Conservation (phyloP, 2,113 vertebrate genomes). For the Dromiciops gliroides region DNA sequence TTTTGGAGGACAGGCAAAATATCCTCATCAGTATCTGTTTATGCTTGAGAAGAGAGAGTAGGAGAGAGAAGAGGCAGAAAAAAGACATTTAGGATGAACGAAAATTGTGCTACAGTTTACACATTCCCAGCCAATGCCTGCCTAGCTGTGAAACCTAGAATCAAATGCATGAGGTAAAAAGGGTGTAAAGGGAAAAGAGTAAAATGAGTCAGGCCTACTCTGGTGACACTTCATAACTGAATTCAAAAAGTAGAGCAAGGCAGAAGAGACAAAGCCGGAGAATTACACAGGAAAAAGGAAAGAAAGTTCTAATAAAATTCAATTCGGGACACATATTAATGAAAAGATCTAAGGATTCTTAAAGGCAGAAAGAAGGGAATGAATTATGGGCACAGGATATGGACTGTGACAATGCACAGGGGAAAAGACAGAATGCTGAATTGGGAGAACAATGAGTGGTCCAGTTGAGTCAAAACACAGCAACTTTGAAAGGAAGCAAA, state of each 20-base stretch:
- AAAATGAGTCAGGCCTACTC: not conserved
- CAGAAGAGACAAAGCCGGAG: not conserved
- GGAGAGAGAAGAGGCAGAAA: rapidly evolving
- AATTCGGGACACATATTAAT: not conserved
- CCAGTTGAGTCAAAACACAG: not conserved
- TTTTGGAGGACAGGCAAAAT: not conserved
- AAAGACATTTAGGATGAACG: rapidly evolving
- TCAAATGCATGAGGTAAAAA: rapidly evolving
- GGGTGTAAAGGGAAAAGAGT: no score
- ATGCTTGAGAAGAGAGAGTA: not conserved
- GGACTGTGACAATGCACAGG: not conserved
- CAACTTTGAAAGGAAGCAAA: not conserved
- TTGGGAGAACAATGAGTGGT: not conserved
- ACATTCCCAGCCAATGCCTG: not conserved
- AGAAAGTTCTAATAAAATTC: not conserved
- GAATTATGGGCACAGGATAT: no score
- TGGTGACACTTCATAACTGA: not conserved
- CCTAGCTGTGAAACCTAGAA: not conserved
- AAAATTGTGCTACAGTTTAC: rapidly evolving
- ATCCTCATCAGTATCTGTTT: not conserved
- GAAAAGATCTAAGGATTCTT: not conserved
- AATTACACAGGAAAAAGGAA: not conserved
- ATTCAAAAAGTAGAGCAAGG: not conserved
- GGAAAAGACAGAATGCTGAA: not conserved
- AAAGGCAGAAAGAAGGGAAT: not conserved